Evolutionary conservation across 64 coral and sea anemone species (phyloP).

Genomic region (Trachythela sp.): DNA sequence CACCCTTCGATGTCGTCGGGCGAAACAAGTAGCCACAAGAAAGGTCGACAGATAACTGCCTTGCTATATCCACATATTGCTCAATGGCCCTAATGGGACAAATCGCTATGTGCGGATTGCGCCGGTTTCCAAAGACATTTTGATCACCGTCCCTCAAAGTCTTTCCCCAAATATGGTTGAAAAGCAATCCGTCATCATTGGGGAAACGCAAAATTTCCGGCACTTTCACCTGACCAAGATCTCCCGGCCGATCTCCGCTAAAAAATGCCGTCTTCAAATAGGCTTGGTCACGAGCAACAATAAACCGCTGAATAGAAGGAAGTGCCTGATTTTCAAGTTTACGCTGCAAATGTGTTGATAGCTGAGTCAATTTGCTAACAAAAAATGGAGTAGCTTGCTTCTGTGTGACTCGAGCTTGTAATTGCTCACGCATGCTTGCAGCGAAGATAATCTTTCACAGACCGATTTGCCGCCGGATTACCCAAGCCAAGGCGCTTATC

Average conservation of each 20-base stretch:
- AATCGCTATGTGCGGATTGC: background rate
- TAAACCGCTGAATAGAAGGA: background rate
- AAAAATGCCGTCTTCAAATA: background rate
- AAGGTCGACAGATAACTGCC: too few relatives aligned
- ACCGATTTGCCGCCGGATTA: background rate
- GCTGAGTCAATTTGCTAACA: background rate
- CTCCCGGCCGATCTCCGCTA: background rate
- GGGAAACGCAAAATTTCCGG: background rate
- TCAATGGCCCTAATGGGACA: background rate
- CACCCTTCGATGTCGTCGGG: too few relatives aligned
- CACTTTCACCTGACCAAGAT: background rate
- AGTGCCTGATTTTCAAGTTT: background rate
- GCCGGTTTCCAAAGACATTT: background rate
- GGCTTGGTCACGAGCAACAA: background rate
- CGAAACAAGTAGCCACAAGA: too few relatives aligned
- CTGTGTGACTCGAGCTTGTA: background rate
- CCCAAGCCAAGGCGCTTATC: background rate
- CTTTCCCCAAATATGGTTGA: background rate
- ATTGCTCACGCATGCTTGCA: background rate
- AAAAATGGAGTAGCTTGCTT: background rate
- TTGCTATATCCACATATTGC: too few relatives aligned
- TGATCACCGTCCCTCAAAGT: background rate
- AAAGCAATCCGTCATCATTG: background rate
- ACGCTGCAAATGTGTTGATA: background rate
- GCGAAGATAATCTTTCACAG: slow-evolving; percentile 3